Evolutionary conservation across 2,113 vertebrate species (phyloP), one percentile per base, ranked within the genome.

Genomic region (Caloenas nicobarica): DNA sequence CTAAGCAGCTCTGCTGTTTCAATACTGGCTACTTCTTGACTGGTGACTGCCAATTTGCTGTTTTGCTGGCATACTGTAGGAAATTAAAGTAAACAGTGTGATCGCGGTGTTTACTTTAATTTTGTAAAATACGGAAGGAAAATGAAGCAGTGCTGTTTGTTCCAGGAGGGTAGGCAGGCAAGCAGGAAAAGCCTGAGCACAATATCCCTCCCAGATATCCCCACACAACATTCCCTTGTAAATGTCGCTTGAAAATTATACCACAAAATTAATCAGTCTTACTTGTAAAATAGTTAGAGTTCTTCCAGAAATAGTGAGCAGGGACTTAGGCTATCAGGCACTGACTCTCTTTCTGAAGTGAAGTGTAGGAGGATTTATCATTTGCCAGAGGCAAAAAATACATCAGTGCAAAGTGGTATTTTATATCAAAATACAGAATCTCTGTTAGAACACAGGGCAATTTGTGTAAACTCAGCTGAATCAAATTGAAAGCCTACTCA

Each of bases 11-110:
- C 86, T 95, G 81, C 92, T 93, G 34, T 94, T 97, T 97, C 84
- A 85, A 4, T 62, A 86, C 91, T 96, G 95, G 93, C 95, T 96
- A 86, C 86, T 66, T 96, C 92, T 94, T 95, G 92, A 93, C 92
- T 93, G 90, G 95, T 95, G 92, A 78, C 95, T 97, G 97, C 96
- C 97, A 97, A 97, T 97, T 97, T 97, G 88, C 79, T 96, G 95
- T 92, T 96, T 97, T 92, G 95, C 94, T 97, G 95, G 95, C 95
- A 96, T 88, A 93, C 90, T 96, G 83, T 91, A 96, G 95, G 93
- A 97, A 96, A 97, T 95, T 95, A 89, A 97, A 96, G 94, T 96
- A 97, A 97, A 96, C 95, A 97, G 91, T 96, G 88, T 96, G 96
- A 97, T 97, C 94, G 94, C 91, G 93, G 79, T 97, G 90, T 96